phyloP scores from a whole-genome alignment of 2,797 vertebrate genomes.

The Spizella passerina region DNA sequence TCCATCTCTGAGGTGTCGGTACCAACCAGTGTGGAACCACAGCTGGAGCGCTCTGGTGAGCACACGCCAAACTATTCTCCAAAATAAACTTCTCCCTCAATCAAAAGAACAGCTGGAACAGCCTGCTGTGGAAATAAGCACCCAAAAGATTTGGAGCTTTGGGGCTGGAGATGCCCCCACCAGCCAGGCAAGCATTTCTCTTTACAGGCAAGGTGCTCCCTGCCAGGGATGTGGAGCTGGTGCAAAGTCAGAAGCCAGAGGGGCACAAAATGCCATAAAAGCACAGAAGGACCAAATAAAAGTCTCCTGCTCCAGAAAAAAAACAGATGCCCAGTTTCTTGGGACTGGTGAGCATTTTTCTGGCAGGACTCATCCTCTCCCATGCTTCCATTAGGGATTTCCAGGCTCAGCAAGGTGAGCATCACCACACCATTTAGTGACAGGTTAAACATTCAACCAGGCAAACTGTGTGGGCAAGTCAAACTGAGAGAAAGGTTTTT shows the following conservation, averaged over 20 bases:
- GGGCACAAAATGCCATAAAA: neutral
- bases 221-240: fast-evolving
- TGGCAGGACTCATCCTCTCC: neutral
- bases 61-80: neutral
- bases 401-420: neutral
- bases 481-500: neutral
- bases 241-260: neutral
- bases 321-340: neutral
- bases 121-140: neutral
- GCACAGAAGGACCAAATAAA: neutral
- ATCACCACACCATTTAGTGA: neutral
- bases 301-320: neutral
- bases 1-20: neutral
- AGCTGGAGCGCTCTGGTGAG: neutral
- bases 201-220: neutral
- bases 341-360: neutral
- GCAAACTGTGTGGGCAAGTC: neutral
- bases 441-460: neutral
- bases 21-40: neutral
- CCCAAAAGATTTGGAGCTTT: neutral
- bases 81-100: neutral
- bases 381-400: fast-evolving
- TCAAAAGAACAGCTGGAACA: neutral
- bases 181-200: neutral
- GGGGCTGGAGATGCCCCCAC: neutral